phyloP scores from a whole-genome alignment of 2,888 invertebrate genomes.

The Diabrotica balteata region DNA sequence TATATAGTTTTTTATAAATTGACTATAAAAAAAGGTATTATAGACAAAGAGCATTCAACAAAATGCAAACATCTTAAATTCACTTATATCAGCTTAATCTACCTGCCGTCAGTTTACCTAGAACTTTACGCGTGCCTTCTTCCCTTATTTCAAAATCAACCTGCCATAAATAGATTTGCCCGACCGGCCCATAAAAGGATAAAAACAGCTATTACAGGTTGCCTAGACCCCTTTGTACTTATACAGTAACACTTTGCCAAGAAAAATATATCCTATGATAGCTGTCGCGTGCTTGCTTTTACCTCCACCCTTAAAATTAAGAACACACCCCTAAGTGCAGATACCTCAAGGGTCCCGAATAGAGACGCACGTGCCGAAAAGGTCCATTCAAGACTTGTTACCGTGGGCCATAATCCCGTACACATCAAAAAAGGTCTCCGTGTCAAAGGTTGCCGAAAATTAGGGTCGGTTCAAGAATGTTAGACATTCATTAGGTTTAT shows the following conservation, averaged over 20 bases:
- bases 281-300: constrained; percentile 5
- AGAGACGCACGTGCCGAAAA: constrained; percentile 20
- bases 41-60: too few relatives aligned
- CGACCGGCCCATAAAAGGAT: neutral
- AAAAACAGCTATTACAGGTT: neutral
- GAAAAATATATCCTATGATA: too few relatives aligned
- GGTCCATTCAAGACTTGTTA: constrained; percentile 13
- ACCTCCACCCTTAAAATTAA: constrained; percentile 17
- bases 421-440: constrained; percentile 10
- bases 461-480: constrained; percentile 21
- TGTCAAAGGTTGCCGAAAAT: constrained; percentile 19
- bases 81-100: too few relatives aligned
- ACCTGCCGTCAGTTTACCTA: too few relatives aligned
- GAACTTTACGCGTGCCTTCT: too few relatives aligned
- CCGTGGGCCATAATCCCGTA: constrained; percentile 1
- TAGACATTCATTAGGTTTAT: constrained; percentile 18
- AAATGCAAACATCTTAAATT: too few relatives aligned
- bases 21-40: too few relatives aligned
- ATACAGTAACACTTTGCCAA: neutral
- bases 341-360: constrained; percentile 14
- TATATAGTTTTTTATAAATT: too few relatives aligned
- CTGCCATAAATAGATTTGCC: neutral
- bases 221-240: neutral
- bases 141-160: neutral
- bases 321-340: constrained; percentile 6